Conservation (phyloP, 2,888 invertebrate species). For the Sminthurides aquaticus region DNA sequence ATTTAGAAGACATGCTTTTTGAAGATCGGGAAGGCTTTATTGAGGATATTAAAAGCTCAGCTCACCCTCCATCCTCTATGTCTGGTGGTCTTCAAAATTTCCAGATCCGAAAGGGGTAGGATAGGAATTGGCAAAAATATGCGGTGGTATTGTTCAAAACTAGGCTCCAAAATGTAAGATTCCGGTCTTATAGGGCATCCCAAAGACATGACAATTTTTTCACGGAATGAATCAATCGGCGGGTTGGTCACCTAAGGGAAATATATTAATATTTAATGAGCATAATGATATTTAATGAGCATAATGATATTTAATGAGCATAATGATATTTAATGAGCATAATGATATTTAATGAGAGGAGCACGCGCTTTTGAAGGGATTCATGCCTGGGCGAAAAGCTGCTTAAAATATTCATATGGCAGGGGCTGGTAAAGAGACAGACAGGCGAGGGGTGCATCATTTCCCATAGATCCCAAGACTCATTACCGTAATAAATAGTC, state of each 20-base stretch:
- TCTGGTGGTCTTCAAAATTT: neutral
- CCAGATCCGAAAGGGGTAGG: neutral
- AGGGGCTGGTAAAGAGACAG: slow-evolving; percentile 40
- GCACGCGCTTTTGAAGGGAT: too few species aligned
- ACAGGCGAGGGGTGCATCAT: slow-evolving; percentile 95
- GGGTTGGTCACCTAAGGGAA: neutral
- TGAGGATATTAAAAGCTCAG: too few species aligned
- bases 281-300: too few species aligned
- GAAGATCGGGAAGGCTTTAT: too few species aligned
- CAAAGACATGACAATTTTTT: neutral
- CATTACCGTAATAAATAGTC: slow-evolving; percentile 62
- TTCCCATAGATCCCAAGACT: slow-evolving; percentile 98
- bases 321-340: too few species aligned
- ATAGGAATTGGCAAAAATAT: neutral
- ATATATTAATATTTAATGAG: slow-evolving; percentile 8
- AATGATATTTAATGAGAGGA: neutral
- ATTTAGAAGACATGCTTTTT: slow-evolving; percentile 53
- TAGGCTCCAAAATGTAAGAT: neutral
- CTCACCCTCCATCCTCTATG: neutral
- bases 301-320: too few species aligned
- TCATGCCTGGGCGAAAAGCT: neutral
- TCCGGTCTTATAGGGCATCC: neutral
- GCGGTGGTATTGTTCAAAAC: neutral
- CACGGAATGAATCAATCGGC: neutral
- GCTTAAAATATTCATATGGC: slow-evolving; percentile 2